phyloP scores from a whole-genome alignment of 2,113 vertebrate species.

The Zosterops japonicus region DNA sequence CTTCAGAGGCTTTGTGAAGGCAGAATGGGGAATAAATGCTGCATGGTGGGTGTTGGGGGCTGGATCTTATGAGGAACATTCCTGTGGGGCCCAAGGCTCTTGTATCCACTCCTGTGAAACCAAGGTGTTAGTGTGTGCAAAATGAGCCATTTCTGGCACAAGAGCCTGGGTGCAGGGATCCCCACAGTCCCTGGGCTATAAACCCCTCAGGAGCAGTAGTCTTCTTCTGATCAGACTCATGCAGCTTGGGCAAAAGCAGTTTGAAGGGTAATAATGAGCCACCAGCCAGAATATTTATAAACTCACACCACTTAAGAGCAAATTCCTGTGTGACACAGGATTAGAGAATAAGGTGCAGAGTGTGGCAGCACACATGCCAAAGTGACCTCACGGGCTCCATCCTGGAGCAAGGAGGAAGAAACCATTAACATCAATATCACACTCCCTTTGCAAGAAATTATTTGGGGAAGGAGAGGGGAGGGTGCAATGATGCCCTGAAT shows the following conservation, averaged over 20 bases:
- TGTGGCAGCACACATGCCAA: rapidly evolving
- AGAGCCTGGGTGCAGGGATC: neutral
- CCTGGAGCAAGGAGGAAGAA: neutral
- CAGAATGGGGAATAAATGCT: neutral
- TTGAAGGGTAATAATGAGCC: neutral
- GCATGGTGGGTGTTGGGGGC: rapidly evolving
- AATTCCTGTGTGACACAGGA: neutral
- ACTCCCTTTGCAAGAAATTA: neutral
- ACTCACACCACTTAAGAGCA: rapidly evolving
- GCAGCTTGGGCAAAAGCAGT: neutral
- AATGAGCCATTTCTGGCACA: neutral
- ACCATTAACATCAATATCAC: neutral
- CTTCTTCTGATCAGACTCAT: neutral
- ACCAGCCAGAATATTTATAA: neutral
- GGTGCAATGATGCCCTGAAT: neutral
- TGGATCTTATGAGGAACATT: neutral
- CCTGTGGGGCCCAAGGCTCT: neutral
- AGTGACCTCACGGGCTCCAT: rapidly evolving
- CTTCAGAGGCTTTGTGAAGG: neutral
- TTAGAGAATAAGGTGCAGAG: neutral
- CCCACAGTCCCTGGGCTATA: neutral
- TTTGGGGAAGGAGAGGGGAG: neutral
- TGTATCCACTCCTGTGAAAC: neutral
- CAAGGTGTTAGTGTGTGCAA: rapidly evolving
- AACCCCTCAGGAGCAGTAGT: neutral